phyloP scores from a whole-genome alignment of 2,113 vertebrate species.

The Galbula dea region DNA sequence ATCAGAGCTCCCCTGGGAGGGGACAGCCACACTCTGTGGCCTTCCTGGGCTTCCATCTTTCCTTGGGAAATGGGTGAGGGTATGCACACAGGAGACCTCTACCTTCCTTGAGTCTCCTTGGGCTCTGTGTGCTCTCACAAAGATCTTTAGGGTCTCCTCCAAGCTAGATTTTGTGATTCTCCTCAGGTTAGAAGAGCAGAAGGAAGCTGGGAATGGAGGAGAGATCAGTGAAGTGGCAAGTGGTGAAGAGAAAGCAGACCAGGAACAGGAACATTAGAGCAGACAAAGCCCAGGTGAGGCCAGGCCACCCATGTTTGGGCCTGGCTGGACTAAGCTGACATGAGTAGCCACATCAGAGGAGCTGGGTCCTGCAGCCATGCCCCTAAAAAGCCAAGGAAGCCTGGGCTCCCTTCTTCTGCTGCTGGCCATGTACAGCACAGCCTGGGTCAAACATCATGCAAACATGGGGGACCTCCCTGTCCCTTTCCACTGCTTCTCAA shows the following conservation, averaged over 20 bases:
- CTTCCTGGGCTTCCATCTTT: background rate
- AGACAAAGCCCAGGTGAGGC: background rate
- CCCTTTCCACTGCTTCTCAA: background rate
- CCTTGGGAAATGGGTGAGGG: background rate
- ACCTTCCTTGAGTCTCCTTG: background rate
- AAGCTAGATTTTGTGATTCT: background rate
- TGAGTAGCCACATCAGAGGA: background rate
- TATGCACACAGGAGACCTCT: background rate
- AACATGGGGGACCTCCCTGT: background rate
- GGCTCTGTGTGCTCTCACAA: background rate
- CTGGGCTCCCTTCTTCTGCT: background rate
- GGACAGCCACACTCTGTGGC: background rate
- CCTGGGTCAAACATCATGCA: accelerated
- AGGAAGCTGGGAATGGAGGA: background rate
- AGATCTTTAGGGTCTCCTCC: background rate
- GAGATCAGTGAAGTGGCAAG: background rate
- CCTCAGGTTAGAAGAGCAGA: background rate
- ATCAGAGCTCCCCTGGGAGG: too few relatives aligned
- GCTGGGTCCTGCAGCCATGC: background rate
- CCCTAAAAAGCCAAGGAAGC: background rate
- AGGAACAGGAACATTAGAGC: background rate
- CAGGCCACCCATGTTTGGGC: background rate
- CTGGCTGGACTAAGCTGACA: background rate
- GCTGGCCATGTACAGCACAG: accelerated
- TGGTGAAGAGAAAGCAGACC: background rate